These are phyloP conservation scores for Lagodon rhomboides DNA, from an alignment of 2,797 vertebrate genomes.

Conservation along the genomic window DNA sequence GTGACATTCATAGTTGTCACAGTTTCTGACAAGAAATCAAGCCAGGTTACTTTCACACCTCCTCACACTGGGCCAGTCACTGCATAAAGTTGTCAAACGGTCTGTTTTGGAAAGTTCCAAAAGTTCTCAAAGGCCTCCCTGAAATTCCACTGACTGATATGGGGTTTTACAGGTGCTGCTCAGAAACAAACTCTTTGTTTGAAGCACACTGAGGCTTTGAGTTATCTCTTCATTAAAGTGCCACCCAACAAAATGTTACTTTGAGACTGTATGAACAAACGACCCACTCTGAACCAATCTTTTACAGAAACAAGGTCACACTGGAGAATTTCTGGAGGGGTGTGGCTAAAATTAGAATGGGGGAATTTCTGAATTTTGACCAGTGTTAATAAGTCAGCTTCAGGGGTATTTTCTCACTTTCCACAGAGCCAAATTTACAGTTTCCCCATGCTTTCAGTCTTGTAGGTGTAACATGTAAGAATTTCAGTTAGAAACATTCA, in stretches of 20 bases:
- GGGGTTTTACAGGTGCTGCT: not conserved
- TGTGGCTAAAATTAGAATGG: not conserved
- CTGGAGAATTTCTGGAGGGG: not conserved
- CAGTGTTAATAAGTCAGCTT: no score
- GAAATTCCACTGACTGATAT: not conserved
- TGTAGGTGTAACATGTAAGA: no score
- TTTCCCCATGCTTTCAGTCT: no score
- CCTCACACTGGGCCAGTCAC: no score
- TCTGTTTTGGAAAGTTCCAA: not conserved
- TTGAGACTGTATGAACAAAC: not conserved
- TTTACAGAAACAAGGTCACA: not conserved
- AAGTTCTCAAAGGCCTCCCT: not conserved
- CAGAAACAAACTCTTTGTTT: not conserved
- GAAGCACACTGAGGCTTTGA: not conserved
- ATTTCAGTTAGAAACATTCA: no score
- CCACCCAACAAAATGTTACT: not conserved
- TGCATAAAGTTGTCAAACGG: not conserved
- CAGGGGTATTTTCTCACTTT: no score
- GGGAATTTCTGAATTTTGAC: not conserved
- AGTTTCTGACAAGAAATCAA: not conserved
- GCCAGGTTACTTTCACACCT: not conserved
- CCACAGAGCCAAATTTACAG: no score
- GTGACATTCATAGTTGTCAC: constrained; percentile 7
- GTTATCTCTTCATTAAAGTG: not conserved
- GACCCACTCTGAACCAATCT: not conserved